A percentile compares a stretch with the other conserved stretches of the same genome.
Conservation (phyloP, 2,888 invertebrate species). For the Agrochola circellaris region DNA sequence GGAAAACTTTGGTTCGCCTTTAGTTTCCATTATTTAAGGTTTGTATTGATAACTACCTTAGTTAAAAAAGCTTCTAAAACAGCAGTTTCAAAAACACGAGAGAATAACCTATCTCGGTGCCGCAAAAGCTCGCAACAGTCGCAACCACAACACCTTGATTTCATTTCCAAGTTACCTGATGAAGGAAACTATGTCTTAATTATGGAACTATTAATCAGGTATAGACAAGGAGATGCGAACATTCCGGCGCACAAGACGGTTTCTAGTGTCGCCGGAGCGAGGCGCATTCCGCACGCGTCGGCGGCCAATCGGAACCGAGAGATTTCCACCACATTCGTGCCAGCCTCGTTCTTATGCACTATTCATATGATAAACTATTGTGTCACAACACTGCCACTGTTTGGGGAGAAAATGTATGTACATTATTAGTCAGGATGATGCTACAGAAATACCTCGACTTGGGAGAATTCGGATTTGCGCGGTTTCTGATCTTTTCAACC, state of each 20-base stretch:
- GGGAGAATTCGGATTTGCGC: not conserved
- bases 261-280: slow-evolving; percentile 86
- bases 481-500: slow-evolving; percentile 7
- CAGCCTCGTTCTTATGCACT: slow-evolving; percentile 63
- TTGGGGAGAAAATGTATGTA: slow-evolving; percentile 38
- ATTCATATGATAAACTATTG: slow-evolving; percentile 64
- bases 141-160: not conserved
- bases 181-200: slow-evolving; percentile 22
- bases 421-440: slow-evolving; percentile 2
- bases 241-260: slow-evolving; percentile 76
- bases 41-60: not conserved
- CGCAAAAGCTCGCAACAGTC: not conserved
- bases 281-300: slow-evolving; percentile 86
- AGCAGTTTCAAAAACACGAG: not conserved
- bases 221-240: slow-evolving; percentile 73
- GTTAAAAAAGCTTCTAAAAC: not conserved
- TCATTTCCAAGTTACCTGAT: not conserved
- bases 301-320: slow-evolving; percentile 86
- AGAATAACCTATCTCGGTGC: not conserved
- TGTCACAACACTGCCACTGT: slow-evolving; percentile 50
- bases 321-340: slow-evolving; percentile 77
- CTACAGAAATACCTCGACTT: not conserved
- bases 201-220: slow-evolving; percentile 56
- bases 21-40: not conserved
- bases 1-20: not conserved